Percentiles rank a stretch among this genome's conserved stretches.
Evolutionary conservation across 2,888 invertebrate genomes (phyloP).

Genomic region (Argynnis bischoffii): DNA sequence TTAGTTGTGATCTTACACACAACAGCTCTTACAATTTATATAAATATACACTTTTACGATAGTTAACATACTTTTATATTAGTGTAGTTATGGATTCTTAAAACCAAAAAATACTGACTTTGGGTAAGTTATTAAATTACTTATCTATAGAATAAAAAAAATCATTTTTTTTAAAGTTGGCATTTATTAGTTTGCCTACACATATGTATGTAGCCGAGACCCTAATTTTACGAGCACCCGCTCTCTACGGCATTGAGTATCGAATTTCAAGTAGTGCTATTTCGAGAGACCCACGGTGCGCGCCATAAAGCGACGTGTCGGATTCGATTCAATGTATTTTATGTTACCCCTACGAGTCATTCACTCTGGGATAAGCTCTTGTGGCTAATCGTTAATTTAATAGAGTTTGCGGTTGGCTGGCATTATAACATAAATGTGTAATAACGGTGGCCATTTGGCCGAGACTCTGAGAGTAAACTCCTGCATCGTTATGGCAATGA

Average conservation of each 20-base stretch:
- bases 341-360: constrained; percentile 64
- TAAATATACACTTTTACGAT: too few species aligned
- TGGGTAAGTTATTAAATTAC: constrained; percentile 3
- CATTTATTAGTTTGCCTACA: constrained; percentile 36
- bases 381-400: constrained; percentile 69
- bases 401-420: constrained; percentile 59
- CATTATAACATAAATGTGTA: constrained; percentile 44
- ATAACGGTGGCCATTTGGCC: constrained; percentile 27
- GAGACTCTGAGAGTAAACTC: constrained; percentile 24
- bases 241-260: constrained; percentile 67
- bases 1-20: too few species aligned
- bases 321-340: constrained; percentile 75
- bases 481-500: constrained; percentile 8
- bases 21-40: too few species aligned
- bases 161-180: constrained; percentile 20
- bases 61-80: too few species aligned
- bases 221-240: constrained; percentile 75
- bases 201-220: constrained; percentile 53
- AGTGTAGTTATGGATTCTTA: too few species aligned
- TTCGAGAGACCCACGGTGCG: constrained; percentile 63
- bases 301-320: constrained; percentile 71
- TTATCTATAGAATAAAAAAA: constrained; percentile 7
- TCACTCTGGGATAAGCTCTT: constrained; percentile 56
- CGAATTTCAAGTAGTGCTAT: constrained; percentile 75
- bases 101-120: not conserved